phyloP scores from a whole-genome alignment of 1,140 invertebrate species.

The Helicoverpa zea region DNA sequence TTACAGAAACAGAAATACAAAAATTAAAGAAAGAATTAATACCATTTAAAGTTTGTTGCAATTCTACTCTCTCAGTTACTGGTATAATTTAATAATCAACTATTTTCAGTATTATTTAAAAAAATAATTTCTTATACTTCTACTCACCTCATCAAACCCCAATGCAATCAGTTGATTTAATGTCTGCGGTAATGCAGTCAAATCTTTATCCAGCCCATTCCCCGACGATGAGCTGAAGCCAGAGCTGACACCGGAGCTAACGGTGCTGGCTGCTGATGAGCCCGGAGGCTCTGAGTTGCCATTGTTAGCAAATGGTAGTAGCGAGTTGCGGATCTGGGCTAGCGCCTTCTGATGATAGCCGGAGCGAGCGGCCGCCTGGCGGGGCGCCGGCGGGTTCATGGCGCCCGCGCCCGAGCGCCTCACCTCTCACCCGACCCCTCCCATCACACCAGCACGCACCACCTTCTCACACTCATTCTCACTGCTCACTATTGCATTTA shows the following conservation, averaged over 20 bases:
- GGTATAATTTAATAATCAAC: not conserved
- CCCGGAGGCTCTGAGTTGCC: constrained; percentile 87
- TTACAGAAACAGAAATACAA: no score
- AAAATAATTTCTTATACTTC: constrained; percentile 23
- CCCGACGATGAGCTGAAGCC: constrained; percentile 87
- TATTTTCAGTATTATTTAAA: not conserved
- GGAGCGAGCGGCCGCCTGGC: constrained; percentile 91
- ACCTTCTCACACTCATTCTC: constrained; percentile 66
- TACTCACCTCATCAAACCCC: constrained; percentile 90
- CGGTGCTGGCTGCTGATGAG: constrained; percentile 92
- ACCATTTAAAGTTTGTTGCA: no score
- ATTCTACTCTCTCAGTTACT: no score
- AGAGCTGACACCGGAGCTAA: constrained; percentile 89
- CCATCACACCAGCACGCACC: constrained; percentile 79
- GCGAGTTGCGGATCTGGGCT: constrained; percentile 94
- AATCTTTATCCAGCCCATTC: constrained; percentile 88
- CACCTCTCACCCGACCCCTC: constrained; percentile 83
- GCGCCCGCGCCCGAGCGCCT: constrained; percentile 86
- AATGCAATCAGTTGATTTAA: constrained; percentile 88
- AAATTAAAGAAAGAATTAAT: no score
- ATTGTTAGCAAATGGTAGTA: constrained; percentile 94
- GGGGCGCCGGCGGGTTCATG: constrained; percentile 90
- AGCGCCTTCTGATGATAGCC: constrained; percentile 96
- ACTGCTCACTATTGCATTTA: constrained; percentile 72
- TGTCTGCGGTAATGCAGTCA: constrained; percentile 86